Base-by-base conservation (phyloP, 2,888 invertebrate genomes). In the Quadroppia sp. region DNA sequence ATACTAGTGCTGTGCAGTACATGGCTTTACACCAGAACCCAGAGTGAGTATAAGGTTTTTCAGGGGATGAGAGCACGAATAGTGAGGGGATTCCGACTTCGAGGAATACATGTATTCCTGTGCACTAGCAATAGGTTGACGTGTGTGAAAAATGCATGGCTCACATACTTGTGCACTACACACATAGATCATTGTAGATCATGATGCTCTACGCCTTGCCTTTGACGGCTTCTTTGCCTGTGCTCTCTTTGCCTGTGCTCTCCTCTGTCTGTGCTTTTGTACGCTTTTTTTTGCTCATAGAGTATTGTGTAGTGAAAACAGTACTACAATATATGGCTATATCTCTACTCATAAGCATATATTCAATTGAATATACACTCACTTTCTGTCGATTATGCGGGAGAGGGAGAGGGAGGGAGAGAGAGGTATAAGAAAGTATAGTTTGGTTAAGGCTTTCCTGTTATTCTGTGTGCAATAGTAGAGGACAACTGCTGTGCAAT, bases 11-110 rank as follows among this genome's bases (percentile, higher is more conserved):
- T 59, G 59, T 59, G 28, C 59, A 64, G 36, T 64, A 36, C n/a
- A 20, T 64, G 36, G 32, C 64, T 64, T 64, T 36, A 64, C 32
- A 64, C 36, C 64, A 64, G 36, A 36, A 64, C 64, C n/a, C 11
- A 36, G 11, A 36, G 36, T 36, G 4, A 36, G 6, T 36, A 4
- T 7, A 36, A 36, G 4, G 36, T 4, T 36, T 36, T n/a, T n/a
- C n/a, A 4, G 20, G 56, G 56, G 25, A 28, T n/a, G 6, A 25
- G 28, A n/a, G 36, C 36, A 64, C 64, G 36, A 36, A 25, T 17
- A n/a, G 17, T 64, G 64, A 64, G 64, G 64, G 64, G 64, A 64
- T 64, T 64, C 64, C 64, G 64, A 64, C 64, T 64, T 64, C 64
- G 64, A 64, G 36, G 64, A 64, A 64, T 64, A 64, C 64, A 59